Evolutionary conservation across 1,140 invertebrate species (phyloP), one percentile per base, ranked within the genome.

Genomic region (Drosophila mayri): DNA sequence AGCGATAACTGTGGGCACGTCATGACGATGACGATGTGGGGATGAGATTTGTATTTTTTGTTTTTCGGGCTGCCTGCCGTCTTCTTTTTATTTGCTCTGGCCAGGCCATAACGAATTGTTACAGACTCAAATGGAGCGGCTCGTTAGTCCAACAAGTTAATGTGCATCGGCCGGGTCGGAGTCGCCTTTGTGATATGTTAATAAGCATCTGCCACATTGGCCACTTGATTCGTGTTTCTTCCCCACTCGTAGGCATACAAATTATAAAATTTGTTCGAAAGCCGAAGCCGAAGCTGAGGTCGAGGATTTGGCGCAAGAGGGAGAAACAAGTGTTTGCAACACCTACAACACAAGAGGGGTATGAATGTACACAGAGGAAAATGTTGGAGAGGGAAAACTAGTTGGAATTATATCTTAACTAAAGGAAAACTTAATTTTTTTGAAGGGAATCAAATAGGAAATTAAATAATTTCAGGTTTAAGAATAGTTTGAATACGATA

Each of bases 141-240:
- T 90, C 85, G 85, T 90, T 90, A 90, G 85, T 68, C 67, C 81
- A 90, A 90, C 85, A 90, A 90, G 85, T 90, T 90, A 90, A 90
- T 90, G 85, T 85, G 76, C 68, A 58, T 65, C 58, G 54, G 67
- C 46, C 41, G 54, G 43, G 67, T 49, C 58, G 65, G 60, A 73
- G 78, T 68, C 44, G 64, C 74, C 71, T 73, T 58, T 90, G 71
- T 90, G 86, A 90, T 90, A 90, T 90, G 85, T 90, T 90, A 90
- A 90, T 90, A 86, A 81, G 85, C 81, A 85, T 79, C 75, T 90
- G 85, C 85, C 70, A 72, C 70, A 72, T 50, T 47, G 64, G 67
- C 67, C 84, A 88, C 84, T 88, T 87, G 83, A 73, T 87, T 63
- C 43, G 58, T 40, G 43, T 54, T 55, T 66, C 20, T 47, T 61